Evolutionary conservation across 2,797 vertebrate genomes (phyloP).

Genomic region (Typhlichthys eigenmanni): DNA sequence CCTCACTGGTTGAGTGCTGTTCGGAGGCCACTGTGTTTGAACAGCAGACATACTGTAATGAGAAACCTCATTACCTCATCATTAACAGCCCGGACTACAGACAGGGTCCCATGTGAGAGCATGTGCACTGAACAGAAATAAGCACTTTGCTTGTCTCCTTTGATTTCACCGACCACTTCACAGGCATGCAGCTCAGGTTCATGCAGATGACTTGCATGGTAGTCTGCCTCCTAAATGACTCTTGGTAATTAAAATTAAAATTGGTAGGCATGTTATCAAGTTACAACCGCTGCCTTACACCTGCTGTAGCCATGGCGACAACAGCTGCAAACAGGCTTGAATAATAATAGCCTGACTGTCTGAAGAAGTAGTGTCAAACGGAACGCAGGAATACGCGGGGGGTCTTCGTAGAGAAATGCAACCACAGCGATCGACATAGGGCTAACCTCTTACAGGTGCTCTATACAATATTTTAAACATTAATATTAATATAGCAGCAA

Average conservation of each 20-base stretch:
- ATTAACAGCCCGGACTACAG: conserved; percentile 17
- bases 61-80: conserved; percentile 11
- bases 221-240: conserved; percentile 63
- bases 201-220: conserved; percentile 52
- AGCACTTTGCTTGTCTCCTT: conserved; percentile 49
- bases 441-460: not conserved
- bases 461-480: too few species aligned
- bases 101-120: conserved; percentile 14
- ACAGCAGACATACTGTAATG: conserved; percentile 5
- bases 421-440: conserved; percentile 11
- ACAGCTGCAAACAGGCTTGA: conserved; percentile 46
- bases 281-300: conserved; percentile 61
- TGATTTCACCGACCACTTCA: conserved; percentile 63
- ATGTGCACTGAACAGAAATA: conserved; percentile 19
- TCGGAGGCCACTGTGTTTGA: not conserved
- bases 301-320: conserved; percentile 65
- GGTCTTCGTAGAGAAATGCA: conserved; percentile 22
- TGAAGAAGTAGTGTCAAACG: conserved; percentile 32
- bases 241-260: conserved; percentile 66
- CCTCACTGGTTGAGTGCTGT: not conserved
- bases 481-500: too few species aligned
- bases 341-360: conserved; percentile 48
- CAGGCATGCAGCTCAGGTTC: conserved; percentile 46
- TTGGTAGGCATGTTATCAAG: conserved; percentile 62
- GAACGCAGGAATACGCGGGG: conserved; percentile 40